phyloP scores from a whole-genome alignment of 2,888 invertebrate species.

The Hirtodrosophila histrioides region DNA sequence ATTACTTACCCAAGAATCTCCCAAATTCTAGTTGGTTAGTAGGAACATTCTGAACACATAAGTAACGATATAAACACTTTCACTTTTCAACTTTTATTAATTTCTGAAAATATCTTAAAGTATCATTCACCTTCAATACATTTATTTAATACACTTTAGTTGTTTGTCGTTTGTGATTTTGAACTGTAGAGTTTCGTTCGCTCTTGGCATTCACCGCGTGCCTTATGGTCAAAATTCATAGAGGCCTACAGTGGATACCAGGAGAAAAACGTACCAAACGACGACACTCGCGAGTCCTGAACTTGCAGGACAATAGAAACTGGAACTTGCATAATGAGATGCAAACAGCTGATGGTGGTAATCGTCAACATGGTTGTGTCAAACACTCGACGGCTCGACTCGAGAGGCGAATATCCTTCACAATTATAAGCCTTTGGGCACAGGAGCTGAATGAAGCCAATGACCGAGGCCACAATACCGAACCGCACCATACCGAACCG shows the following conservation, averaged over 20 bases:
- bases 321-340: constrained; percentile 41
- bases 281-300: constrained; percentile 22
- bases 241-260: constrained; percentile 98
- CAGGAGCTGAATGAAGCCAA: constrained; percentile 14
- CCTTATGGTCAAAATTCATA: constrained; percentile 97
- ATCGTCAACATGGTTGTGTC: neutral
- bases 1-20: too few relatives aligned
- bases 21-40: too few relatives aligned
- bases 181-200: constrained; percentile 87
- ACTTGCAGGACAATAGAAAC: constrained; percentile 20
- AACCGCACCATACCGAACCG: constrained; percentile 54
- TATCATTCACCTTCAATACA: too few relatives aligned
- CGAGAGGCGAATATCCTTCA: constrained; percentile 26
- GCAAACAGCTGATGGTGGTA: constrained; percentile 49
- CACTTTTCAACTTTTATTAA: too few relatives aligned
- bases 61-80: too few relatives aligned
- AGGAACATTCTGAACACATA: too few relatives aligned
- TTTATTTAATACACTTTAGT: constrained; percentile 9
- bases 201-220: constrained; percentile 99
- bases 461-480: constrained; percentile 32
- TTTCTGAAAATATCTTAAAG: too few relatives aligned
- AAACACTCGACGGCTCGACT: constrained; percentile 2
- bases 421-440: constrained; percentile 19
- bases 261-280: constrained; percentile 88
- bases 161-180: constrained; percentile 18